Evolutionary conservation across 1,140 invertebrate genomes (phyloP).

Genomic region (Papilio helenus): DNA sequence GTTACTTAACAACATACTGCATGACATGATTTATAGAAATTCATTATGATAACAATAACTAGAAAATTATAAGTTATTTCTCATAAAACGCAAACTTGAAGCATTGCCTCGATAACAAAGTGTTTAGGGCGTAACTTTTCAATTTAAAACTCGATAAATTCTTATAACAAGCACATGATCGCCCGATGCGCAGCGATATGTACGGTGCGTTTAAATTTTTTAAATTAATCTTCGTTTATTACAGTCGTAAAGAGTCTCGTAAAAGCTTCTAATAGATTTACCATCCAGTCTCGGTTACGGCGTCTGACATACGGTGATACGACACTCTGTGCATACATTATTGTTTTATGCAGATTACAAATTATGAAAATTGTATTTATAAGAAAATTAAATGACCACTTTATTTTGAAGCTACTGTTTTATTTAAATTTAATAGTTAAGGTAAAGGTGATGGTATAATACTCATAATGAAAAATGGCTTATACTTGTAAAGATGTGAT

Average conservation of each 20-base stretch:
- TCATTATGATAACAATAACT: background rate
- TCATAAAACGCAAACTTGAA: conserved; percentile 15
- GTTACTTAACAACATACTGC: no score
- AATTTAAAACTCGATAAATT: conserved; percentile 26
- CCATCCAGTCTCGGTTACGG: background rate
- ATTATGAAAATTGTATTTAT: background rate
- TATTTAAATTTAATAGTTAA: no score
- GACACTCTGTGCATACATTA: background rate
- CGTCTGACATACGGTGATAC: background rate
- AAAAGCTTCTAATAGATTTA: conserved; percentile 28
- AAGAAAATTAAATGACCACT: no score
- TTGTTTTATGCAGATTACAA: background rate
- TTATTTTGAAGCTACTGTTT: no score
- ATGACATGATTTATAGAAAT: no score
- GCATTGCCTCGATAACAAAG: conserved; percentile 16
- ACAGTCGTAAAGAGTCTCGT: conserved; percentile 6
- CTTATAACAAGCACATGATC: background rate
- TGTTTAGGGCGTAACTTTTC: conserved; percentile 26
- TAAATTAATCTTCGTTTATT: conserved; percentile 28
- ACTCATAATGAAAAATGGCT: no score
- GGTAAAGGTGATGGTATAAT: no score
- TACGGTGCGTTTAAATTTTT: conserved; percentile 14
- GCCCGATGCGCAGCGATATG: background rate
- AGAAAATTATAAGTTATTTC: background rate
- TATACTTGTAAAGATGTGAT: no score